Percentiles rank a stretch among this genome's conserved stretches.
These are phyloP conservation scores for Patella caerulea DNA, from an alignment of 2,888 invertebrate genomes.

Conservation along the genomic window DNA sequence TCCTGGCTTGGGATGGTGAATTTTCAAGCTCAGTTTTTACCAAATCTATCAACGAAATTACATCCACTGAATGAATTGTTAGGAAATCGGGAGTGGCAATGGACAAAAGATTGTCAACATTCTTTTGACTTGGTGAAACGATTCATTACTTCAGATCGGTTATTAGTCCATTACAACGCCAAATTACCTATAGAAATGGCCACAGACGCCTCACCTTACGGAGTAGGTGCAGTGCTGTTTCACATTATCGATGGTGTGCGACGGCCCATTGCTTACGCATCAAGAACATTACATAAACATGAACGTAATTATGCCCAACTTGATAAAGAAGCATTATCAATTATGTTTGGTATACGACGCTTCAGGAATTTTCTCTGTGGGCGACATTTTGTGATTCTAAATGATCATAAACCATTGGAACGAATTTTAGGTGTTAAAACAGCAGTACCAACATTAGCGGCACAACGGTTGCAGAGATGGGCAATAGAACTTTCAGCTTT, in stretches of 20 bases:
- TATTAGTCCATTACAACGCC: constrained; percentile 27
- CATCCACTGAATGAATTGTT: constrained; percentile 27
- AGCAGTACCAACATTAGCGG: background rate
- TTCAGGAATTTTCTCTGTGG: background rate
- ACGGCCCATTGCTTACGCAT: constrained; percentile 62
- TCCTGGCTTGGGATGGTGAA: constrained; percentile 35
- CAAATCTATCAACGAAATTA: constrained; percentile 20
- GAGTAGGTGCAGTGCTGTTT: constrained; percentile 30
- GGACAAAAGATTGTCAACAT: constrained; percentile 14
- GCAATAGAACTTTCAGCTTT: background rate
- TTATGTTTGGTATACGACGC: constrained; percentile 16
- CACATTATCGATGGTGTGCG: constrained; percentile 40
- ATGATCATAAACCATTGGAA: constrained; percentile 4
- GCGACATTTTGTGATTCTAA: background rate
- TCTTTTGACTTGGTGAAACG: constrained; percentile 6
- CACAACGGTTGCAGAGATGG: background rate
- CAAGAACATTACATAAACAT: background rate
- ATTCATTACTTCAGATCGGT: constrained; percentile 15
- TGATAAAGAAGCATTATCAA: constrained; percentile 10
- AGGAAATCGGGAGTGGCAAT: constrained; percentile 12
- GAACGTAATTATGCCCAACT: too few relatives aligned
- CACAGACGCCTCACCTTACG: constrained; percentile 26
- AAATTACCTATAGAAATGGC: constrained; percentile 15
- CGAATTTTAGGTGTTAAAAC: background rate
- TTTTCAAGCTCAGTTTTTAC: constrained; percentile 30